phyloP scores from a whole-genome alignment of 1,140 invertebrate genomes.

The Musca vetustissima region DNA sequence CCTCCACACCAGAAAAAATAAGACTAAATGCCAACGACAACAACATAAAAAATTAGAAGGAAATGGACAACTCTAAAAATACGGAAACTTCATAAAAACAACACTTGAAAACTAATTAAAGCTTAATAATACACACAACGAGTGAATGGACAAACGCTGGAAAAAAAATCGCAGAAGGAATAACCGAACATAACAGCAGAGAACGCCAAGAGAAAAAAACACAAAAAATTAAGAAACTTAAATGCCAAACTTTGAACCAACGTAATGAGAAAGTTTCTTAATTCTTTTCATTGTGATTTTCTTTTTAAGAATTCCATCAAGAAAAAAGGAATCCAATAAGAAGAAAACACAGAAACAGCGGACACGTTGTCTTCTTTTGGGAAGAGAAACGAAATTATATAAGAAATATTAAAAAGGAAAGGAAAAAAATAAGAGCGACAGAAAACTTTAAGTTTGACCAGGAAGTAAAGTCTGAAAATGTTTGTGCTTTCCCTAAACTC shows the following conservation, averaged over 20 bases:
- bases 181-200: neutral
- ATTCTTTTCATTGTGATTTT: too few species aligned
- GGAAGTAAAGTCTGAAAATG: too few species aligned
- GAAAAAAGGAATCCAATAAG: too few species aligned
- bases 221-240: constrained; percentile 32
- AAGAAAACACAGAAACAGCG: neutral
- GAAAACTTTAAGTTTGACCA: too few species aligned
- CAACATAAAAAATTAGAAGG: neutral
- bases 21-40: neutral
- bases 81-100: constrained; percentile 49
- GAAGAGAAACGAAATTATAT: too few species aligned
- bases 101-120: constrained; percentile 56
- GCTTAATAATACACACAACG: constrained; percentile 49
- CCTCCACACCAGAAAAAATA: neutral
- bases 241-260: constrained; percentile 24
- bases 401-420: too few species aligned
- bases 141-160: neutral
- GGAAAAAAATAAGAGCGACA: too few species aligned
- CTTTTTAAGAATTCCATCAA: neutral
- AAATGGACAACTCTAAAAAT: neutral
- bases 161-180: constrained; percentile 9
- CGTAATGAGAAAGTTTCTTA: constrained; percentile 35
- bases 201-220: constrained; percentile 40
- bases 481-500: too few species aligned
- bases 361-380: neutral